A percentile compares a stretch with the other conserved stretches of the same genome.
phyloP scores from a whole-genome alignment of 2,113 vertebrate species.

The Menidia beryllina region DNA sequence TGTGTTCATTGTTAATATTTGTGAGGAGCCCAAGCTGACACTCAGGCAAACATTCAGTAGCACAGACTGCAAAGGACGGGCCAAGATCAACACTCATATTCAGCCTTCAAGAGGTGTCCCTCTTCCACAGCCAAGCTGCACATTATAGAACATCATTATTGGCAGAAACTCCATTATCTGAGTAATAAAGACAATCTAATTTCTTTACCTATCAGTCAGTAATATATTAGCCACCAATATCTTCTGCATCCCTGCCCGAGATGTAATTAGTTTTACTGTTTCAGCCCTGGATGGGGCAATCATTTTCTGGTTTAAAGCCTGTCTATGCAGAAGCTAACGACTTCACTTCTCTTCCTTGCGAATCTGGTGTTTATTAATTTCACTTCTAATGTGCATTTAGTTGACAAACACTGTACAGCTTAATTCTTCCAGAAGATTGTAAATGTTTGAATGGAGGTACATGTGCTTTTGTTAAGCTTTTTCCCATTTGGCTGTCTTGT shows the following conservation, averaged over 20 bases:
- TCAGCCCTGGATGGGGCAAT: not conserved
- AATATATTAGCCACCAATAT: not conserved
- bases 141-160: not conserved
- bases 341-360: not conserved
- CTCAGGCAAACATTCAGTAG: not conserved
- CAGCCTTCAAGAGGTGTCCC: not conserved
- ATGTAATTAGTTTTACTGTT: constrained; percentile 11
- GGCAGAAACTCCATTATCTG: not conserved
- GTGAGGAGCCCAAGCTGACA: not conserved
- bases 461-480: not conserved
- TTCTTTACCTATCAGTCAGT: not conserved
- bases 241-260: not conserved
- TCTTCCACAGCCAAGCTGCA: not conserved
- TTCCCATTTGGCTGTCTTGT: not conserved
- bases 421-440: not conserved
- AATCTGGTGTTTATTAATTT: not conserved
- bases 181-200: constrained; percentile 2
- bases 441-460: not conserved
- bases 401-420: not conserved
- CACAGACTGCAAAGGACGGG: not conserved
- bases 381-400: not conserved
- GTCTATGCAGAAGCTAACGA: not conserved
- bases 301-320: not conserved
- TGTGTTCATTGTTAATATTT: not conserved
- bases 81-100: not conserved